Percentiles rank a stretch among this genome's conserved stretches.
These are phyloP conservation scores for Beroe forskalii DNA, from an alignment of 37 sponge, comb jelly and placozoan species.

Conservation along the genomic window DNA sequence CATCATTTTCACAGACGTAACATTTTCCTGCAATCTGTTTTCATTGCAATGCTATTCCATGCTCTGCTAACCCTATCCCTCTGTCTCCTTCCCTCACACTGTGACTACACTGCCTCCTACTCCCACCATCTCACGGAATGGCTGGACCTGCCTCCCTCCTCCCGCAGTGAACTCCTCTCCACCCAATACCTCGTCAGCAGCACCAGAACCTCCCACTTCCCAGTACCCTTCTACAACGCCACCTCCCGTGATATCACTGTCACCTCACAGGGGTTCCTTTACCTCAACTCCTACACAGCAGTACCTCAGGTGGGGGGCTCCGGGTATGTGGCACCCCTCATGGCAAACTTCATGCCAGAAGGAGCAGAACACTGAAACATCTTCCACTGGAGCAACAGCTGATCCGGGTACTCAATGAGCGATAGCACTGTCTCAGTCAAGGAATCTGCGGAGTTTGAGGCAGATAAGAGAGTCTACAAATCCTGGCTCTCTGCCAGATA, in stretches of 20 bases:
- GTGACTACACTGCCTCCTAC: not conserved
- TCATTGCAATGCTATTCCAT: too few relatives aligned
- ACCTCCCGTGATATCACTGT: not conserved
- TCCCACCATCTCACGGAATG: not conserved
- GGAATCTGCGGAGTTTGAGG: too few relatives aligned
- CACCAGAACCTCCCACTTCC: not conserved
- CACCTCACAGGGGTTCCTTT: conserved; percentile 35
- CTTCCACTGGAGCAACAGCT: not conserved
- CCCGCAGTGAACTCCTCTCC: not conserved
- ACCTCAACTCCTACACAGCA: not conserved
- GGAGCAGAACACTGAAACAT: not conserved
- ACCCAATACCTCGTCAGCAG: conserved; percentile 3
- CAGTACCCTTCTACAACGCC: conserved; percentile 19
- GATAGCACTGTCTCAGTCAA: too few relatives aligned
- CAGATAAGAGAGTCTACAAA: not conserved
- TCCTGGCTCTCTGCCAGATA: not conserved
- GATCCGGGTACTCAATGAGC: too few relatives aligned
- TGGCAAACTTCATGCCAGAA: conserved; percentile 26
- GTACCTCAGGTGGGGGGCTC: not conserved
- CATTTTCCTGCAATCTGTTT: too few relatives aligned
- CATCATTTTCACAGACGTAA: too few relatives aligned
- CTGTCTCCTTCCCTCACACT: not conserved
- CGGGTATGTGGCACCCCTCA: conserved; percentile 44
- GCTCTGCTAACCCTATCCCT: not conserved
- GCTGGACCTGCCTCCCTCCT: not conserved